Base-by-base conservation (phyloP, 1,140 invertebrate species). In the Pogonomyrmex californicus region DNA sequence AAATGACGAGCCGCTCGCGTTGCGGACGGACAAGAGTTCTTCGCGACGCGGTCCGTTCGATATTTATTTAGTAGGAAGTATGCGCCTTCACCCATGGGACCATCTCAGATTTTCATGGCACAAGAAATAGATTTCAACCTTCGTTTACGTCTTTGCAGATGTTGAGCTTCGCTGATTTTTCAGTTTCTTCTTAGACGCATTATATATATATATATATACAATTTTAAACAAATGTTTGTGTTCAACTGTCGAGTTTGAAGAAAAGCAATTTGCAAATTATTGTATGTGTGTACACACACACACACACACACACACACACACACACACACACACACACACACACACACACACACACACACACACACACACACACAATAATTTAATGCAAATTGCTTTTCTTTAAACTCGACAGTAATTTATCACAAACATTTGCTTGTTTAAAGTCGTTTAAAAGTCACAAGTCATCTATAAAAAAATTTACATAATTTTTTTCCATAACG, bases 11-110 rank as follows among this genome's bases (percentile, higher is more conserved):
- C 4, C 30, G 23, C 30, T 51, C 23, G 54, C 54, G 47, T 54
- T 3, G 49, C 30, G 41, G 36, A 60, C 12, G 85, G 88, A 90
- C 86, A 86, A 87, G 63, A 90, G 10, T 66, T 91, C 86, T 66
- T 75, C 78, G 5, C 54, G 70, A 76, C 70, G 44, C 49, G 51
- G 60, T 83, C 58, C 86, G 81, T 86, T 88, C 86, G 90, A 92
- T 93, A 92, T 93, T 93, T 93, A 93, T 92, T 90, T 86, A 91
- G 86, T 89, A 87, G 66, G 73, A 83, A 71, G 83, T 85, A 75
- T 17, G 44, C 62, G 66, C 76, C 62, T 38, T 54, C 17, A 30
- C 85, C 85, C 85, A 36, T 49, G 85, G 85, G 83, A 87, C 66
- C 56, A 68, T 85, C 83, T 66, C 36, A 91, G 89, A 90, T 89